Evolutionary conservation across 2,888 invertebrate species (phyloP).

Genomic region (Ormyrus thymus): DNA sequence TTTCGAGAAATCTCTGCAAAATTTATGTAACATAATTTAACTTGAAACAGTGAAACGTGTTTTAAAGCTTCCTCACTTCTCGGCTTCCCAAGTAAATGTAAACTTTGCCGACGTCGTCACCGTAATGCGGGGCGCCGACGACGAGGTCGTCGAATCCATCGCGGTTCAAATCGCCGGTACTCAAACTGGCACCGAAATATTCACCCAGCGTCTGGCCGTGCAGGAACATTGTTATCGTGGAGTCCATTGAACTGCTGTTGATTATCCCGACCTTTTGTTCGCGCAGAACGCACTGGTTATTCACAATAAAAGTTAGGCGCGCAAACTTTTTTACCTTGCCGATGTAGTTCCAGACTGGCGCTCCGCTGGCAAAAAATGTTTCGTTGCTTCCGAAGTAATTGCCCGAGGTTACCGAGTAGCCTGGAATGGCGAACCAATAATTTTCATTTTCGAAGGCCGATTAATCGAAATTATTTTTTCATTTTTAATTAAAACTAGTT

Average conservation of each 20-base stretch:
- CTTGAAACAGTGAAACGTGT: not conserved
- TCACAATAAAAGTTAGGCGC: too few relatives aligned
- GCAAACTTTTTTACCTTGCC: constrained; percentile 58
- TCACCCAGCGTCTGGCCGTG: constrained; percentile 64
- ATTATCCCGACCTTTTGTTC: constrained; percentile 32
- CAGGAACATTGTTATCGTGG: not conserved
- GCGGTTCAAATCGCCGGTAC: constrained; percentile 66
- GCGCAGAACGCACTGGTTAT: not conserved
- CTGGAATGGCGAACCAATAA: constrained; percentile 51
- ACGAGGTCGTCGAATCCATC: constrained; percentile 68
- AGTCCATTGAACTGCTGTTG: constrained; percentile 13
- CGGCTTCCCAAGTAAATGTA: constrained; percentile 62
- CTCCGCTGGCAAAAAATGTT: constrained; percentile 61
- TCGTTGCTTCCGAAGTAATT: constrained; percentile 61
- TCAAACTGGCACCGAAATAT: constrained; percentile 68
- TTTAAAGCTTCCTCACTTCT: constrained; percentile 22
- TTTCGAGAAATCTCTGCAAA: constrained; percentile 57
- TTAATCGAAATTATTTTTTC: not conserved
- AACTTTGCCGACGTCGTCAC: constrained; percentile 66
- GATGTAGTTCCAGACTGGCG: constrained; percentile 63
- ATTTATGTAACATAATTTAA: not conserved
- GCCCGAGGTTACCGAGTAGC: constrained; percentile 66
- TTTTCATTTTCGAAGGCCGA: not conserved
- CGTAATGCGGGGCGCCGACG: constrained; percentile 67
- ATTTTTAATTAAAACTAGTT: not conserved